Percentiles rank a stretch among this genome's conserved stretches.
Conservation (phyloP, 2,888 invertebrate species). For the Lydus trimaculatus region DNA sequence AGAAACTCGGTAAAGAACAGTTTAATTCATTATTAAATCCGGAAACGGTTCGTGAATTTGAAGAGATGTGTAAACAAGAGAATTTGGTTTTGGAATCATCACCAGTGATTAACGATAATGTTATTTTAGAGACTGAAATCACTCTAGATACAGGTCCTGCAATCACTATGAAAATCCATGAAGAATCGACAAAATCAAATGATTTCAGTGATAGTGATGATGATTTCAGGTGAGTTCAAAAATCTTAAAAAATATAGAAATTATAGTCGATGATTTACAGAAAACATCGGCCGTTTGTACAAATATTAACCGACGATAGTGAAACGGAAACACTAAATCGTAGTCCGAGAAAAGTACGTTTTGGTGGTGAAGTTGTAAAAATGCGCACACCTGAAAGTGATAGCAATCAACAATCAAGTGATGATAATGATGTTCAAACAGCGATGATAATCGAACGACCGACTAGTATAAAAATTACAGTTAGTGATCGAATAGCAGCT, state of each 20-base stretch:
- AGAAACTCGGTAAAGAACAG: constrained; percentile 70
- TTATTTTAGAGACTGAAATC: constrained; percentile 84
- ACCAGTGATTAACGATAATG: constrained; percentile 64
- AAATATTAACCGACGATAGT: constrained; percentile 67
- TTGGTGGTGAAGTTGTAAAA: constrained; percentile 88
- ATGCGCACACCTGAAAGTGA: constrained; percentile 87
- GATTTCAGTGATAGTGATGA: constrained; percentile 51
- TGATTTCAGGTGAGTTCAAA: constrained; percentile 42
- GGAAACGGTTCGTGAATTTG: constrained; percentile 63
- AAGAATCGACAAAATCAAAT: constrained; percentile 64
- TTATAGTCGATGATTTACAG: constrained; percentile 26
- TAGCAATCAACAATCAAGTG: constrained; percentile 65
- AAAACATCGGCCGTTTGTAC: constrained; percentile 63
- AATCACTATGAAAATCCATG: constrained; percentile 84
- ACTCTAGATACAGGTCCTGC: constrained; percentile 81
- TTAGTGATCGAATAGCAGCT: constrained; percentile 44
- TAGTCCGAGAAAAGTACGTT: constrained; percentile 77
- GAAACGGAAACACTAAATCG: constrained; percentile 63
- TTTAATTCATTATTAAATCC: constrained; percentile 64
- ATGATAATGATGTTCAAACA: constrained; percentile 29
- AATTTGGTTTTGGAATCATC: constrained; percentile 50
- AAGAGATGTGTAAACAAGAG: constrained; percentile 69
- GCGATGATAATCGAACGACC: constrained; percentile 29
- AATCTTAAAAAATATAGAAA: neutral
- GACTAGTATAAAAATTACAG: constrained; percentile 43